A percentile compares a stretch with the other conserved stretches of the same genome.
Conservation (phyloP, 2,888 invertebrate genomes). For the Lysandra coridon region DNA sequence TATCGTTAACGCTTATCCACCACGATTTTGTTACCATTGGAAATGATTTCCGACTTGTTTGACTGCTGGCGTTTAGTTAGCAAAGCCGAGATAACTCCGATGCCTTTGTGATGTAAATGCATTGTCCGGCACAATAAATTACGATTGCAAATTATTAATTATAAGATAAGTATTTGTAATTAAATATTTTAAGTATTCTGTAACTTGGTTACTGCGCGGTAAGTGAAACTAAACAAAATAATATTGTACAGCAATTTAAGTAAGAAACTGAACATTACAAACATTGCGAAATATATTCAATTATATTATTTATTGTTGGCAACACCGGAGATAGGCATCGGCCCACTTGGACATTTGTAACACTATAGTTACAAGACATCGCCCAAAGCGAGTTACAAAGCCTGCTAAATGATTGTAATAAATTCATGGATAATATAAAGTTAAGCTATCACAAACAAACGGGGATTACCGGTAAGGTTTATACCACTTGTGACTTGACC, state of each 20-base stretch:
- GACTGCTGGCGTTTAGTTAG: background rate
- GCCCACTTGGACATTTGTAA: conserved; percentile 25
- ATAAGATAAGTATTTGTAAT: background rate
- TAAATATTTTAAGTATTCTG: background rate
- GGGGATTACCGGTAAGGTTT: conserved; percentile 37
- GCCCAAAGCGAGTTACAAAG: conserved; percentile 39
- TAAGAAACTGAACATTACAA: background rate
- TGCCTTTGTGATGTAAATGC: background rate
- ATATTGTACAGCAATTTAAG: background rate
- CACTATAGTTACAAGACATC: conserved; percentile 35
- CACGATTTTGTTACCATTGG: background rate
- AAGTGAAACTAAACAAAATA: background rate
- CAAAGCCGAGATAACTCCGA: too few relatives aligned
- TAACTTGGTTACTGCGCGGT: background rate
- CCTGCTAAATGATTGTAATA: conserved; percentile 41
- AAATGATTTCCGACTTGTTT: background rate
- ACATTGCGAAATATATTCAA: conserved; percentile 17
- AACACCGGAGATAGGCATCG: conserved; percentile 24
- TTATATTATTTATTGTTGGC: conserved; percentile 11
- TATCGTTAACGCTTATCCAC: conserved; percentile 1
- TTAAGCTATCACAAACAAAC: conserved; percentile 37
- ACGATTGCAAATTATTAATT: background rate
- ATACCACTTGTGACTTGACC: conserved; percentile 36
- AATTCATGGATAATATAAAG: conserved; percentile 41
- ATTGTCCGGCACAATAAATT: background rate